These are phyloP conservation scores for Channa argus DNA, from an alignment of 2,113 vertebrate species.

Conservation along the genomic window DNA sequence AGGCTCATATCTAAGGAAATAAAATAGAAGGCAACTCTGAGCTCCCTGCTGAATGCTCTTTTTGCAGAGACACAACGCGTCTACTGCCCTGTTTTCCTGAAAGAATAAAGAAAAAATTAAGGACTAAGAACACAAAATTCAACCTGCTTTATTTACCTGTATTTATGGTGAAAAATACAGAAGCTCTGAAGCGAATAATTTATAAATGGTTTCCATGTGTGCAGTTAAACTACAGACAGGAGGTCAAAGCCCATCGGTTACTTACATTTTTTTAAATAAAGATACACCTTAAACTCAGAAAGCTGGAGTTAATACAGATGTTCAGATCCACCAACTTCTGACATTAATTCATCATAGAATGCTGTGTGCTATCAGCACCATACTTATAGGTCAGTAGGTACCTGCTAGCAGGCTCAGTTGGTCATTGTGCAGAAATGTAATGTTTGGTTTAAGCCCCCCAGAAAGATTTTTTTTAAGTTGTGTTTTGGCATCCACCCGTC, in stretches of 20 bases:
- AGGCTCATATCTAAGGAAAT: slow-evolving; percentile 70
- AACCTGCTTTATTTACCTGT: slow-evolving; percentile 5
- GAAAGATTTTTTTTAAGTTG: no score
- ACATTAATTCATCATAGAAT: no score
- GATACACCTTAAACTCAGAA: no score
- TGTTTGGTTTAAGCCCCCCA: no score
- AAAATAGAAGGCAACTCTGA: slow-evolving; percentile 58
- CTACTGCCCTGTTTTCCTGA: slow-evolving; percentile 21
- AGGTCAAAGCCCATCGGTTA: neutral
- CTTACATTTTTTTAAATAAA: no score
- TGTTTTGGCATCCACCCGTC: no score
- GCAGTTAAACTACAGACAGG: neutral
- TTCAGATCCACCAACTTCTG: no score
- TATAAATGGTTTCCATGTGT: slow-evolving; percentile 4
- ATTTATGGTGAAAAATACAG: slow-evolving; percentile 14
- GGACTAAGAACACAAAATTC: slow-evolving; percentile 47
- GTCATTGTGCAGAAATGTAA: no score
- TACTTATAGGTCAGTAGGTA: no score
- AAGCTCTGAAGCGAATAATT: slow-evolving; percentile 12
- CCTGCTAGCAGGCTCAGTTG: no score
- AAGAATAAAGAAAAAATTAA: slow-evolving; percentile 61
- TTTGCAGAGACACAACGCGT: slow-evolving; percentile 16
- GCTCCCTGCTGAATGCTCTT: slow-evolving; percentile 61
- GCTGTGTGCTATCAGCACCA: no score
- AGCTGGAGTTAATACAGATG: no score